Evolutionary conservation across 2,113 vertebrate species (phyloP).

Genomic region (Ginglymostoma cirratum): DNA sequence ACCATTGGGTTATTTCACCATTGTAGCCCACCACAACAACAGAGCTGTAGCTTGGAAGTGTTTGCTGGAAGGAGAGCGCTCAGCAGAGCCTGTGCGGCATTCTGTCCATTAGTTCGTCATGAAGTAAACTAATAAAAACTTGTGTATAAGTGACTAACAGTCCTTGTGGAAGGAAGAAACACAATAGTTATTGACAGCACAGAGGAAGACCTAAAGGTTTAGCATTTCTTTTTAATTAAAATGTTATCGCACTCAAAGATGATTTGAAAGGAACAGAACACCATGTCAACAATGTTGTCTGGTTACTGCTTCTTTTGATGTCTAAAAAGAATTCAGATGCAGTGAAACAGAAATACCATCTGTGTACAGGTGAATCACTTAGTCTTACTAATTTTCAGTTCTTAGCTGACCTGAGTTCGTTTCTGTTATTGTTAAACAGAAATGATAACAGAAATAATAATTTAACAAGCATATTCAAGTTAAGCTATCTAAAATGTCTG

Average conservation of each 20-base stretch:
- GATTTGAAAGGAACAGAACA: neutral
- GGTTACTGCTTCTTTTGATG: conserved; percentile 18
- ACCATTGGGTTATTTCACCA: neutral
- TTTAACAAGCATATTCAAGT: conserved; percentile 14
- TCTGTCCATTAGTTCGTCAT: neutral
- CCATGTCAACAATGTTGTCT: neutral
- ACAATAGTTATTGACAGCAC: neutral
- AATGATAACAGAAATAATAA: conserved; percentile 7
- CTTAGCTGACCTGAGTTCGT: neutral
- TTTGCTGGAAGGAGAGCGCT: too few species aligned
- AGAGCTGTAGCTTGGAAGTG: neutral
- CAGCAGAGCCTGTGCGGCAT: neutral
- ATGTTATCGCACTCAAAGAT: neutral
- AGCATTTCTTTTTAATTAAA: conserved; percentile 26
- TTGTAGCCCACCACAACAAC: neutral
- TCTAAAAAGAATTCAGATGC: neutral
- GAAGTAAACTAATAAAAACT: neutral
- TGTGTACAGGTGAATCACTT: neutral
- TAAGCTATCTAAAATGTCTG: neutral
- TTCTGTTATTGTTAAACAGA: neutral
- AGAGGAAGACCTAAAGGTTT: neutral
- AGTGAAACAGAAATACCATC: conserved; percentile 17
- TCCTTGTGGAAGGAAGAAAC: neutral
- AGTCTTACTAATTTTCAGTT: conserved; percentile 1
- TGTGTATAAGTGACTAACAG: too few species aligned